Conservation (phyloP, 2,113 vertebrate species). For the Apeltes quadracus region DNA sequence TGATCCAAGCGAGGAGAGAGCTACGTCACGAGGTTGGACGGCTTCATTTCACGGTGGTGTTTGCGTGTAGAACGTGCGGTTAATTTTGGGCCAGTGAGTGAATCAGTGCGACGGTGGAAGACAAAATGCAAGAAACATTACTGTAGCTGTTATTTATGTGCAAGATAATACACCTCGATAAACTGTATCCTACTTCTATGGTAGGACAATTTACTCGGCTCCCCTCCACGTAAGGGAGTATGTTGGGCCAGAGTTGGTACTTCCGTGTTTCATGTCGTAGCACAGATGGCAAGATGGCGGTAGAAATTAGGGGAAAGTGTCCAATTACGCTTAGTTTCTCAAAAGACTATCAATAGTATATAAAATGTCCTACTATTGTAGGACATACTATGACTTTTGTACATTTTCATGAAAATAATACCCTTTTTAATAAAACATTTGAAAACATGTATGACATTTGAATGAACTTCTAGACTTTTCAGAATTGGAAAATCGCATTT, state of each 20-base stretch:
- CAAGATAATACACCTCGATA: rapidly evolving
- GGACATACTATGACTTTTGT: too few relatives aligned
- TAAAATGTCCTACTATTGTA: too few relatives aligned
- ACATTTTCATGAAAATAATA: too few relatives aligned
- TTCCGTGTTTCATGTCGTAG: conserved; percentile 16
- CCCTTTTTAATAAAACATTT: too few relatives aligned
- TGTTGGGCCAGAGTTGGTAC: not conserved
- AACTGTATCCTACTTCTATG: not conserved
- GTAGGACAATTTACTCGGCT: rapidly evolving
- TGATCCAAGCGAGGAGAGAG: conserved; percentile 61
- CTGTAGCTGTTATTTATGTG: not conserved
- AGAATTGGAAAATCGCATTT: too few relatives aligned
- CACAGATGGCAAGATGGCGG: conserved; percentile 54
- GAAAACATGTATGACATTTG: too few relatives aligned
- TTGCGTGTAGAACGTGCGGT: not conserved
- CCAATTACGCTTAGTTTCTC: not conserved
- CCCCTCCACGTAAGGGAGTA: not conserved
- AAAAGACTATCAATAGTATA: too few relatives aligned
- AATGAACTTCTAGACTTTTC: too few relatives aligned
- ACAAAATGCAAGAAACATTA: not conserved
- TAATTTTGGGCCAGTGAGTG: not conserved
- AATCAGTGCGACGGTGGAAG: not conserved
- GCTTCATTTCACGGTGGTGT: not conserved
- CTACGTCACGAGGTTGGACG: conserved; percentile 68
- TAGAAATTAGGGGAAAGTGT: not conserved